These are phyloP conservation scores for Steatornis caripensis DNA, from an alignment of 2,113 vertebrate species.

Conservation along the genomic window DNA sequence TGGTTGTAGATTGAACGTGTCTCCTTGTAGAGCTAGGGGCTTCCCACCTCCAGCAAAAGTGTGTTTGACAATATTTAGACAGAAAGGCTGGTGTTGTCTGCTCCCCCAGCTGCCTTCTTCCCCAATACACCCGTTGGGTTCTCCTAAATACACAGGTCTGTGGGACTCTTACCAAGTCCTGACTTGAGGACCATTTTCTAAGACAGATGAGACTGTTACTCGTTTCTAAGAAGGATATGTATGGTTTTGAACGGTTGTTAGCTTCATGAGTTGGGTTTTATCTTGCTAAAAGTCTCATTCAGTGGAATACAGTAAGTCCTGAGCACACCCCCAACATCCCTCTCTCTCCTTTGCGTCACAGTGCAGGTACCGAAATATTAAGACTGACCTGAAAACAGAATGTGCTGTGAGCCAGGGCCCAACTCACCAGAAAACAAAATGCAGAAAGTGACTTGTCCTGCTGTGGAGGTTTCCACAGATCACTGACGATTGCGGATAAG, in stretches of 20 bases:
- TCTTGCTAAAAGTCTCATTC: not conserved
- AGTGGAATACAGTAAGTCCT: not conserved
- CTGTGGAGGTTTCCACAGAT: not conserved
- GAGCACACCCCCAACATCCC: not conserved
- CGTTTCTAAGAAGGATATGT: not conserved
- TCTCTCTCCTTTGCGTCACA: not conserved
- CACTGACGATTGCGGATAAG: not conserved
- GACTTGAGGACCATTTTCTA: not conserved
- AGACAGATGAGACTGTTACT: rapidly evolving
- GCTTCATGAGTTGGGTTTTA: not conserved
- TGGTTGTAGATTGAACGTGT: not conserved
- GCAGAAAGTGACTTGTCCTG: not conserved
- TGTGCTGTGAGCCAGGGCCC: not conserved
- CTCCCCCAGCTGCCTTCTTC: not conserved
- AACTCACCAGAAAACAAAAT: not conserved
- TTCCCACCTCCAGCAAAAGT: not conserved
- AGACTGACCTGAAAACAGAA: not conserved
- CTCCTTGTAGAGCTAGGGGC: not conserved
- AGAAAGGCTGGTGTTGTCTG: not conserved
- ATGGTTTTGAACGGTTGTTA: not conserved
- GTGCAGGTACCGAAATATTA: not conserved
- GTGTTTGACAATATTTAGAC: not conserved
- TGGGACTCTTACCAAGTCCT: not conserved
- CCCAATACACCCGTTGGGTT: not conserved
- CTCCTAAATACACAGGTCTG: not conserved